phyloP scores from a whole-genome alignment of 2,888 invertebrate genomes.

The Zelleria hepariella region DNA sequence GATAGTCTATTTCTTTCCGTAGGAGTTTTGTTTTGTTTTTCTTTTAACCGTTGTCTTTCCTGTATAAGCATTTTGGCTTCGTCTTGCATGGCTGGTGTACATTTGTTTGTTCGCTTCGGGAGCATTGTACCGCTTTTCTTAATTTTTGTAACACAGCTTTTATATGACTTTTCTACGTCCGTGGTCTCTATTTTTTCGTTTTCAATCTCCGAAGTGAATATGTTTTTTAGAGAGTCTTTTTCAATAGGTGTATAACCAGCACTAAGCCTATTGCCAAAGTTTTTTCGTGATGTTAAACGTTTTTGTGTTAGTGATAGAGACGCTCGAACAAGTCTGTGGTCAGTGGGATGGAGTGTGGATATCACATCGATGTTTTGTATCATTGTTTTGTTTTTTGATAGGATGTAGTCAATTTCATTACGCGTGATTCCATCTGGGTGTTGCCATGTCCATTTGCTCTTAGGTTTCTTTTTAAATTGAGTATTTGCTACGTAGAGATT shows the following conservation, averaged over 20 bases:
- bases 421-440: slow-evolving; percentile 12
- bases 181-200: background rate
- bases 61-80: background rate
- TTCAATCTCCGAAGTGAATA: background rate
- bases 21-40: background rate
- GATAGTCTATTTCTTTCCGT: background rate
- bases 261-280: background rate
- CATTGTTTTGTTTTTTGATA: background rate
- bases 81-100: background rate
- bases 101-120: background rate
- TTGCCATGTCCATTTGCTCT: slow-evolving; percentile 13
- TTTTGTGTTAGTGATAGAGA: background rate
- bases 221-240: background rate
- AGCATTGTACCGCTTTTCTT: background rate
- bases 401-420: background rate
- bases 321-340: slow-evolving; percentile 1
- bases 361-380: background rate
- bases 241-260: background rate
- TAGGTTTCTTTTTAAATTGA: slow-evolving; percentile 11
- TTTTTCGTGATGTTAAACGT: background rate
- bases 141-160: background rate
- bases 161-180: background rate
- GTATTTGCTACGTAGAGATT: background rate
- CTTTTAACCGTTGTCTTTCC: background rate
- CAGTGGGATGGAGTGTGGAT: background rate